A percentile compares a stretch with the other conserved stretches of the same genome.
Conservation (phyloP, 2,888 invertebrate genomes). For the Mechanitis mazaeus region DNA sequence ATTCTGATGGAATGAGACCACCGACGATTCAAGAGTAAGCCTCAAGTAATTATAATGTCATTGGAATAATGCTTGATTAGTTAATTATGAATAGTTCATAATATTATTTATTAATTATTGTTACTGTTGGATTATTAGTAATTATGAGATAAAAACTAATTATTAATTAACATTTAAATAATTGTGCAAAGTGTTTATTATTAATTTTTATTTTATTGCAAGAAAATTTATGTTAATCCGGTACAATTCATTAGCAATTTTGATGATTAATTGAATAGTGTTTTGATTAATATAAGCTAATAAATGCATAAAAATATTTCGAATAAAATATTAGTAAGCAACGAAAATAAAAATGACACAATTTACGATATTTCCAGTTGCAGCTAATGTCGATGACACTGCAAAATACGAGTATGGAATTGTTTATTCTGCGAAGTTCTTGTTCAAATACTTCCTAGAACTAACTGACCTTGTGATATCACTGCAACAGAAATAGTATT, state of each 20-base stretch:
- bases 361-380: not conserved
- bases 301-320: too few relatives aligned
- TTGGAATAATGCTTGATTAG: not conserved
- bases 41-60: not conserved
- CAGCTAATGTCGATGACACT: not conserved
- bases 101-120: too few relatives aligned
- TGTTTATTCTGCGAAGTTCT: constrained; percentile 4
- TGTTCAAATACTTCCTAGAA: not conserved
- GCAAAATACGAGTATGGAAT: not conserved
- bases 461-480: constrained; percentile 3
- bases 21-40: constrained; percentile 25
- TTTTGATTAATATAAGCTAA: too few relatives aligned
- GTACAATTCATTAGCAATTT: not conserved
- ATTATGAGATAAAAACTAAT: not conserved
- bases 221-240: too few relatives aligned
- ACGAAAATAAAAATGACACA: not conserved
- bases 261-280: too few relatives aligned
- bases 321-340: not conserved
- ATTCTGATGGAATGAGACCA: constrained; percentile 51
- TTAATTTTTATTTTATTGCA: too few relatives aligned
- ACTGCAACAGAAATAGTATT: not conserved
- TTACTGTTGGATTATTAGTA: too few relatives aligned
- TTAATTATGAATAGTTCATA: not conserved
- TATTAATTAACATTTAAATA: constrained; percentile 13
- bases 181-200: too few relatives aligned